Evolutionary conservation across 2,888 invertebrate genomes (phyloP).

Genomic region (Artemia sp.): DNA sequence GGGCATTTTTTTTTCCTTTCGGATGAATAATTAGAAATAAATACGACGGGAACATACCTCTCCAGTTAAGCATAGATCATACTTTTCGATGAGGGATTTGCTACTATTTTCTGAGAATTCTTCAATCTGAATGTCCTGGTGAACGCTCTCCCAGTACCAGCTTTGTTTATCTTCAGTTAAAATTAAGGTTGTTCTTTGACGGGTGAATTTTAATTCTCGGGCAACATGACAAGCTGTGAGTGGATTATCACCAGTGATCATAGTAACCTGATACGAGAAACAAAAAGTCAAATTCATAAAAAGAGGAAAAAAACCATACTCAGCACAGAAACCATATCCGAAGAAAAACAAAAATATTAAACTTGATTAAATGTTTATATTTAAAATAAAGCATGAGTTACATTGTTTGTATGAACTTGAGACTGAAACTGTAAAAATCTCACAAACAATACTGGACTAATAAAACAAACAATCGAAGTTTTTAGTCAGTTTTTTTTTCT

Average conservation of each 20-base stretch:
- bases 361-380: slow-evolving; percentile 18
- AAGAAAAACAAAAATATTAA: not conserved
- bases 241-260: slow-evolving; percentile 99
- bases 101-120: slow-evolving; percentile 29
- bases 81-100: slow-evolving; percentile 47
- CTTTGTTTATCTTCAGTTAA: slow-evolving; percentile 37
- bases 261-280: slow-evolving; percentile 46
- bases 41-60: slow-evolving; percentile 3
- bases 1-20: no score
- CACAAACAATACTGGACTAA: no score
- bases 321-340: slow-evolving; percentile 18
- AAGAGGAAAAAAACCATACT: slow-evolving; percentile 3
- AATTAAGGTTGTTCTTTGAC: slow-evolving; percentile 48
- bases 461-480: no score
- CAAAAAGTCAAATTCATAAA: slow-evolving; percentile 9
- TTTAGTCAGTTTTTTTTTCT: no score
- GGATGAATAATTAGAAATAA: no score
- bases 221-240: slow-evolving; percentile 98
- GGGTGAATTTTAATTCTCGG: slow-evolving; percentile 71
- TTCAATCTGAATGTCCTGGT: slow-evolving; percentile 42
- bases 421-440: no score
- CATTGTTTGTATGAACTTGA: slow-evolving; percentile 1
- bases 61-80: slow-evolving; percentile 89
- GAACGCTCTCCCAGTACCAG: slow-evolving; percentile 65
- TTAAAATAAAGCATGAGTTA: slow-evolving; percentile 18